These are phyloP conservation scores for Chaetodon trifascialis DNA, from an alignment of 2,113 vertebrate genomes.

Conservation along the genomic window DNA sequence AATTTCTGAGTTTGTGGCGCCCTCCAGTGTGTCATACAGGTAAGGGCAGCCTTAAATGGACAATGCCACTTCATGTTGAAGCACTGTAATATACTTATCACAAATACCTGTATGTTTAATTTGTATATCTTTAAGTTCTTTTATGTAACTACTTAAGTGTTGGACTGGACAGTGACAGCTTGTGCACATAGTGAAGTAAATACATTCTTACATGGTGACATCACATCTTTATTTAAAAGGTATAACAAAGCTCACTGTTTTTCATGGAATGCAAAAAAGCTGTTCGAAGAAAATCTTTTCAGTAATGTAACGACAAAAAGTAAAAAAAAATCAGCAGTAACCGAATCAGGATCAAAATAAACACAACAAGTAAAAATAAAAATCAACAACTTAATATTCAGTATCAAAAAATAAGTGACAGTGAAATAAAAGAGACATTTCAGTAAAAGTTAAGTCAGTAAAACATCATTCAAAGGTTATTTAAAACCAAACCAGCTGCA, in stretches of 20 bases:
- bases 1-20: slow-evolving; percentile 24
- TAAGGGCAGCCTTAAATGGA: not conserved
- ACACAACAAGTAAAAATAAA: not conserved
- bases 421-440: not conserved
- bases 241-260: not conserved
- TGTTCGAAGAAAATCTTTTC: not conserved
- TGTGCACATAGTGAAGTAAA: not conserved
- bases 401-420: not conserved
- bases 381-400: not conserved
- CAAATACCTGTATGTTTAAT: not conserved
- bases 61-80: no score
- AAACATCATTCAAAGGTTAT: not conserved
- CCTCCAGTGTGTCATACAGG: slow-evolving; percentile 38
- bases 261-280: not conserved
- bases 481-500: not conserved
- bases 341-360: not conserved
- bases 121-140: not conserved
- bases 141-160: not conserved
- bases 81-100: not conserved
- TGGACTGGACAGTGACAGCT: not conserved
- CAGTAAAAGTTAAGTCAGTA: no score
- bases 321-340: not conserved
- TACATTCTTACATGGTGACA: not conserved
- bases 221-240: slow-evolving; percentile 15
- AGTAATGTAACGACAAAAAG: not conserved